Evolutionary conservation across 1,140 invertebrate genomes (phyloP).

Genomic region (Mesaphorura yosii): DNA sequence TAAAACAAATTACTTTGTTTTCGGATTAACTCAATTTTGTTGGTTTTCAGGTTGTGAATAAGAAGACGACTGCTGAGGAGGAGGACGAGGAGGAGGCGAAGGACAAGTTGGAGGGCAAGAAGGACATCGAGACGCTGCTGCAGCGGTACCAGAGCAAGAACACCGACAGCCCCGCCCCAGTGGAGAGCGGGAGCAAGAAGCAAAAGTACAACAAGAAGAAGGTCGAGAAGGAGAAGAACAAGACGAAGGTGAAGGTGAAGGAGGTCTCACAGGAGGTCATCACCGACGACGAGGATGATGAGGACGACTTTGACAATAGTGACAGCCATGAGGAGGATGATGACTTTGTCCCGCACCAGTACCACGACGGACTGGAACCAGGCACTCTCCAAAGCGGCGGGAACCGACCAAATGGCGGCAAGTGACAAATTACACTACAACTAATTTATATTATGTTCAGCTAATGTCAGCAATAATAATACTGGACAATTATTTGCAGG

Average conservation of each 20-base stretch:
- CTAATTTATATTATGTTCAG: not conserved
- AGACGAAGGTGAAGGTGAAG: slow-evolving; percentile 9
- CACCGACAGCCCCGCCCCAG: not conserved
- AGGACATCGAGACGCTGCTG: slow-evolving; percentile 23
- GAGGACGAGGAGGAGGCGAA: slow-evolving; percentile 27
- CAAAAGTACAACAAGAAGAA: slow-evolving; percentile 5
- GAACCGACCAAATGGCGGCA: slow-evolving; percentile 9
- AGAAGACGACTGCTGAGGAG: slow-evolving; percentile 22
- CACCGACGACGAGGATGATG: slow-evolving; percentile 11
- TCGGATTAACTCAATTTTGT: slow-evolving; percentile 2
- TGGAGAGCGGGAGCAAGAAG: slow-evolving; percentile 7
- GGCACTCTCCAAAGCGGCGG: not conserved
- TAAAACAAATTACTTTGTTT: too few species aligned
- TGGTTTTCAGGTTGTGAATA: slow-evolving; percentile 1
- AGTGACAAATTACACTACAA: too few species aligned
- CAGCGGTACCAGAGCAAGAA: slow-evolving; percentile 28
- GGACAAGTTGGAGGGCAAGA: slow-evolving; percentile 13
- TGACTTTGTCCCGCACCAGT: slow-evolving; percentile 1
- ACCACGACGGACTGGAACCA: not conserved
- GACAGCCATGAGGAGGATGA: slow-evolving; percentile 8
- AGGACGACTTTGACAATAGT: slow-evolving; percentile 1
- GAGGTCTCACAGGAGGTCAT: slow-evolving; percentile 8
- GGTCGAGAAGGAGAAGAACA: slow-evolving; percentile 1
- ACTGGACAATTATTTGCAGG: not conserved
- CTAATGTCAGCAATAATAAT: not conserved